A percentile compares a stretch with the other conserved stretches of the same genome.
phyloP scores from a whole-genome alignment of 2,888 invertebrate genomes.

The Folsomia manolachei region DNA sequence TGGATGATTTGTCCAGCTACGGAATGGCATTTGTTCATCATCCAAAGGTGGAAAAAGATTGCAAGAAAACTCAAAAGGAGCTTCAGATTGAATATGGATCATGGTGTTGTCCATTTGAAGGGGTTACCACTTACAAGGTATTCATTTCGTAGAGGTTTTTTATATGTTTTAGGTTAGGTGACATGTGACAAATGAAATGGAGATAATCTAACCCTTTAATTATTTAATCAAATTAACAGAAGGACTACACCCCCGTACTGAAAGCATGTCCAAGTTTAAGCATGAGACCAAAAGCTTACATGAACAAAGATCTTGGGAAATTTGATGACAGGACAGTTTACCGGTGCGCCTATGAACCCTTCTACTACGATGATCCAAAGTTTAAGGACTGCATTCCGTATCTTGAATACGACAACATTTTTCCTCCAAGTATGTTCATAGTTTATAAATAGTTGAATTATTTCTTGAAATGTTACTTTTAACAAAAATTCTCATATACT shows the following conservation, averaged over 20 bases:
- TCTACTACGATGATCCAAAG: background rate
- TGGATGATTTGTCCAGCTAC: background rate
- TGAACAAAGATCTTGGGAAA: background rate
- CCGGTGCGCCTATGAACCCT: background rate
- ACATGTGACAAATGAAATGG: no score
- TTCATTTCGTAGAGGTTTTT: no score
- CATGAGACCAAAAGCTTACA: background rate
- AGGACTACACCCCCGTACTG: background rate
- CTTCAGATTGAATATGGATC: background rate
- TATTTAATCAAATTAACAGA: no score
- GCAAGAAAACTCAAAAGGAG: background rate
- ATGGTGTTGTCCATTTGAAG: background rate
- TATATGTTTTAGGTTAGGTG: no score
- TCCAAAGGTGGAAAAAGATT: background rate
- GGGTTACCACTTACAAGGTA: background rate
- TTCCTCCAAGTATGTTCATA: no score
- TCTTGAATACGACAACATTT: background rate
- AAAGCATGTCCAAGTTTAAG: background rate
- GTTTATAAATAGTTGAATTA: no score
- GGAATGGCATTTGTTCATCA: background rate
- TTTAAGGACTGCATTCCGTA: background rate
- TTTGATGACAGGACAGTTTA: conserved; percentile 4
- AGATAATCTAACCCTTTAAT: no score
- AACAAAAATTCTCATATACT: no score
- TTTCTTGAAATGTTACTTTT: no score